Conservation (phyloP, 2,888 invertebrate species). For the Hydropsyche betteni region DNA sequence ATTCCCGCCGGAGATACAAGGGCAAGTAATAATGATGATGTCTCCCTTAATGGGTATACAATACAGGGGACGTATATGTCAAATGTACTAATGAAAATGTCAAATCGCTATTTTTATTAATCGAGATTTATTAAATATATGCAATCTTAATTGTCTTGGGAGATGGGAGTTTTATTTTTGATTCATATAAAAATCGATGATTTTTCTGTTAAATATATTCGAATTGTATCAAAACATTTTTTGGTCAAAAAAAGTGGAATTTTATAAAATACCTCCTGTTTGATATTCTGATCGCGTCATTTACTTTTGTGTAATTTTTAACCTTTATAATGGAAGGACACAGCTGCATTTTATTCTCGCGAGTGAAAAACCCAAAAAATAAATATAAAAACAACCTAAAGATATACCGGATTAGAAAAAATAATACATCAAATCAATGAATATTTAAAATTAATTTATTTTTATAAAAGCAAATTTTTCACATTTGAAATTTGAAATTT, state of each 20-base stretch:
- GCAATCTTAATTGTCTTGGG: neutral
- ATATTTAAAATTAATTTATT: too few species aligned
- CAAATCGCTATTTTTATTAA: too few species aligned
- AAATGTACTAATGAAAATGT: too few species aligned
- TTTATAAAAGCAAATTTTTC: neutral
- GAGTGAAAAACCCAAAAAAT: neutral
- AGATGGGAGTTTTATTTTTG: neutral
- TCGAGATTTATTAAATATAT: neutral
- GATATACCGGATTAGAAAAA: neutral
- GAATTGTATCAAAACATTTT: too few species aligned
- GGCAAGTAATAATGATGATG: too few species aligned
- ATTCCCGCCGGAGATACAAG: neutral
- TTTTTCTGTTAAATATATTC: too few species aligned
- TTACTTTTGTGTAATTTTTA: constrained; percentile 20
- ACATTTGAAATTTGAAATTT: neutral
- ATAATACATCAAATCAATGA: too few species aligned
- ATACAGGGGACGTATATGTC: too few species aligned
- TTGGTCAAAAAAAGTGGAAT: too few species aligned
- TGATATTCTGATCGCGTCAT: constrained; percentile 12
- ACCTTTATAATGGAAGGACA: constrained; percentile 14
- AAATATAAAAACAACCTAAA: neutral
- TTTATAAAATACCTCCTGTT: neutral
- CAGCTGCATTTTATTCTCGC: constrained; percentile 28
- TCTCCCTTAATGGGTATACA: too few species aligned
- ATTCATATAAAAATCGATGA: neutral